Evolutionary conservation across 2,797 vertebrate species (phyloP).

Genomic region (Microhierax caerulescens): DNA sequence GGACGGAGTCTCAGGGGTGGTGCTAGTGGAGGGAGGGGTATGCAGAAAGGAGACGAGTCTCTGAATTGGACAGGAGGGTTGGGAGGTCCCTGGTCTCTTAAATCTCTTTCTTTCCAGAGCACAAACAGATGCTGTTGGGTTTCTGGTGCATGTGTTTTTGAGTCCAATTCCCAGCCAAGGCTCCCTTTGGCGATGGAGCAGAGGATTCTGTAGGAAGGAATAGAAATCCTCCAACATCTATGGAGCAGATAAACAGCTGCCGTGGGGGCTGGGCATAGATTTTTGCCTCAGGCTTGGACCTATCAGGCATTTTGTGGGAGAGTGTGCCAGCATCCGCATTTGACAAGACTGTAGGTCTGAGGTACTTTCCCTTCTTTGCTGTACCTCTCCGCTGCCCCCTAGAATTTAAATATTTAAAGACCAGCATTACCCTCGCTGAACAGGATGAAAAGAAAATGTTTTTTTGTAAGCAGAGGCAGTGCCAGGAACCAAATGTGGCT

Average conservation of each 20-base stretch:
- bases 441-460: neutral
- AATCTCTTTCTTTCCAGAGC: neutral
- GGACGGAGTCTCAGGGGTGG: neutral
- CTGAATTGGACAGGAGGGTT: neutral
- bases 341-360: neutral
- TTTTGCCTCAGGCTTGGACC: constrained; percentile 44
- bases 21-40: neutral
- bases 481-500: neutral
- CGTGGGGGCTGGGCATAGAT: neutral
- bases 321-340: neutral
- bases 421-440: accelerated
- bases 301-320: neutral
- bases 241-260: constrained; percentile 40
- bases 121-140: neutral
- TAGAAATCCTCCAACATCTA: neutral
- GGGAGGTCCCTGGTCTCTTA: neutral
- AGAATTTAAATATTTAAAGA: neutral
- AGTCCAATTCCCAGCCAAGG: constrained; percentile 37
- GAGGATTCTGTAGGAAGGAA: neutral
- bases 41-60: neutral
- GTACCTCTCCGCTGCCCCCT: neutral
- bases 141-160: neutral
- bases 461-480: neutral
- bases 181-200: neutral
- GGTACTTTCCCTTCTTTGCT: neutral